Conservation (phyloP, 2,888 invertebrate genomes). For the Octonoba sinensis region DNA sequence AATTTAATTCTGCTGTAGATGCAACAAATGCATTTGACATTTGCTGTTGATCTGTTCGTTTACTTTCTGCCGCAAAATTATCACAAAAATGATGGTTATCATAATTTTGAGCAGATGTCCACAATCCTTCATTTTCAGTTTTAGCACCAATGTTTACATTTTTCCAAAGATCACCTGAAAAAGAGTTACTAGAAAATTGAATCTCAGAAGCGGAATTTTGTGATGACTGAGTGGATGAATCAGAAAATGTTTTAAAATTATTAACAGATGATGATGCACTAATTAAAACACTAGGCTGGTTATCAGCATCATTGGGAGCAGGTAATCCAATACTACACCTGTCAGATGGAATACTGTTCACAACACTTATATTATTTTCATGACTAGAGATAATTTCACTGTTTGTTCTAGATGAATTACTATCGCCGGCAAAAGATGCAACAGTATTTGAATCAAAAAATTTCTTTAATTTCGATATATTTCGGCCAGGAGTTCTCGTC, state of each 20-base stretch:
- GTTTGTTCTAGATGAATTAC: background rate
- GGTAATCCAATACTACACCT: too few species aligned
- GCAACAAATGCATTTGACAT: constrained; percentile 14
- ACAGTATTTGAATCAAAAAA: constrained; percentile 33
- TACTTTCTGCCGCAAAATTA: background rate
- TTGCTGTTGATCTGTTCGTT: background rate
- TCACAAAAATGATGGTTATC: background rate
- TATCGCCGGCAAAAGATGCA: background rate
- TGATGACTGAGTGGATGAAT: too few species aligned
- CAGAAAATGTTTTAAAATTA: too few species aligned
- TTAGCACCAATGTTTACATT: constrained; percentile 36
- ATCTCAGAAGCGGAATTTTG: constrained; percentile 15
- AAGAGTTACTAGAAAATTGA: constrained; percentile 3
- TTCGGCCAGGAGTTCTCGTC: constrained; percentile 38
- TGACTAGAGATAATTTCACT: background rate
- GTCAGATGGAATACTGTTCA: too few species aligned
- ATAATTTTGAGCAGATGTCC: constrained; percentile 25
- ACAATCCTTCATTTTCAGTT: constrained; percentile 24
- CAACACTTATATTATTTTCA: too few species aligned
- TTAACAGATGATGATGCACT: too few species aligned
- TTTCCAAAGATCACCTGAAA: constrained; percentile 30
- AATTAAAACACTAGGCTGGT: too few species aligned
- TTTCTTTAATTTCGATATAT: constrained; percentile 47
- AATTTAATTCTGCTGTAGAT: constrained; percentile 43
- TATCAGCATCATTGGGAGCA: too few species aligned